Conservation (phyloP, 2,797 vertebrate genomes). For the Setipinna tenuifilis region DNA sequence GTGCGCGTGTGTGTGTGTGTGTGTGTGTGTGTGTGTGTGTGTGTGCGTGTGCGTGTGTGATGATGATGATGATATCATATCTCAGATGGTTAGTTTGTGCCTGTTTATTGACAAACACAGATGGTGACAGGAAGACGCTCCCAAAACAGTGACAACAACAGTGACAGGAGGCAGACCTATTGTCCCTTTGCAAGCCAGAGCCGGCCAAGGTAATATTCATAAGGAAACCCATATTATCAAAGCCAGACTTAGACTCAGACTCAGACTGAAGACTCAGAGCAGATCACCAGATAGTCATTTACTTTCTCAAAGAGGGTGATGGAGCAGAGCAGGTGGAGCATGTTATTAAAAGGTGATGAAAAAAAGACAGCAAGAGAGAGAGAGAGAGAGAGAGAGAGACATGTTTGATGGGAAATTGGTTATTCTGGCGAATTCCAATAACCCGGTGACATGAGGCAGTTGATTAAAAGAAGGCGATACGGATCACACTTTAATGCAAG, state of each 20-base stretch:
- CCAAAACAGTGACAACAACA: slow-evolving; percentile 13
- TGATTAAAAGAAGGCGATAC: slow-evolving; percentile 23
- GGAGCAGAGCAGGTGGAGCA: slow-evolving; percentile 21
- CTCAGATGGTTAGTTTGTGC: slow-evolving; percentile 67
- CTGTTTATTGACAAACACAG: slow-evolving; percentile 40
- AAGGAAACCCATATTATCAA: not conserved
- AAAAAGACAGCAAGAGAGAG: not conserved
- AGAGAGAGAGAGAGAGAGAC: too few species aligned
- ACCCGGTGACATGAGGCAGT: not conserved
- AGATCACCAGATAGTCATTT: slow-evolving; percentile 22
- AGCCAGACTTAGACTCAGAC: not conserved
- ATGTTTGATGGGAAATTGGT: not conserved
- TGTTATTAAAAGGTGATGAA: not conserved
- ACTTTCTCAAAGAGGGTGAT: not conserved
- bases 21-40: too few species aligned
- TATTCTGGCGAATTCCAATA: slow-evolving; percentile 5
- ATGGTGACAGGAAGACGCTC: not conserved
- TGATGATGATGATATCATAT: not conserved
- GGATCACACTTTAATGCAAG: slow-evolving; percentile 21
- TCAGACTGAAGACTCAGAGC: not conserved
- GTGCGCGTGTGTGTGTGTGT: too few species aligned
- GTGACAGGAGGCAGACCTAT: not conserved
- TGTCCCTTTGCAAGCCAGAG: not conserved
- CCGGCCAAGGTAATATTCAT: not conserved
- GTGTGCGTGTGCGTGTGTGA: too few species aligned